Evolutionary conservation across 2,888 invertebrate species (phyloP).

Genomic region (Microctonus hyperodae): DNA sequence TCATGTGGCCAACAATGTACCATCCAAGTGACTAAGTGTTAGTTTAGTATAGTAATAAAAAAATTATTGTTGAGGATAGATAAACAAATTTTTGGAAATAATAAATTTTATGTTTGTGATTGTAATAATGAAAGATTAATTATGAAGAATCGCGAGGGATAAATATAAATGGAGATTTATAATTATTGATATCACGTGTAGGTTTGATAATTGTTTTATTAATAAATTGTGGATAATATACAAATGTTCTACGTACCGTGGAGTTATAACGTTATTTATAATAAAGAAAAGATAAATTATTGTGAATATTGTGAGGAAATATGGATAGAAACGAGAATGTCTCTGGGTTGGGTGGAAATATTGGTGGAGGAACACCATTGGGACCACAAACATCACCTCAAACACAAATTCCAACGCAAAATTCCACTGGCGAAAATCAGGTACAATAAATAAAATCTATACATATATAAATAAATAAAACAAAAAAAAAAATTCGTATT

Average conservation of each 20-base stretch:
- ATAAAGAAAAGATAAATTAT: neutral
- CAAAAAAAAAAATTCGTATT: neutral
- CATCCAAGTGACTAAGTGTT: too few relatives aligned
- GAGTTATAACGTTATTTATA: neutral
- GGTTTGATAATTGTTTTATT: neutral
- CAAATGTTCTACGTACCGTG: neutral
- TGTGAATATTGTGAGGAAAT: conserved; percentile 23
- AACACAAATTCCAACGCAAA: conserved; percentile 45
- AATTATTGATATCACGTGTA: too few relatives aligned
- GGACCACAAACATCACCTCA: conserved; percentile 51
- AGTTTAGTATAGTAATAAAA: too few relatives aligned
- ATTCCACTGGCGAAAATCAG: conserved; percentile 52
- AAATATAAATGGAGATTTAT: too few relatives aligned
- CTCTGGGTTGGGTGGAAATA: conserved; percentile 40
- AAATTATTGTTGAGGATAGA: too few relatives aligned
- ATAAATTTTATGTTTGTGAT: too few relatives aligned
- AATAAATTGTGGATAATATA: neutral
- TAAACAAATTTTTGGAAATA: too few relatives aligned
- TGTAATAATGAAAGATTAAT: too few relatives aligned
- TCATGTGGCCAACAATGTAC: neutral
- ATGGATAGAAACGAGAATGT: conserved; percentile 55
- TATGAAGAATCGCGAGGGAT: too few relatives aligned
- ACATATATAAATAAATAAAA: neutral
- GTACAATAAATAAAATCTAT: too few relatives aligned
- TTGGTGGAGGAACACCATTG: conserved; percentile 44